Percentiles rank a stretch among this genome's conserved stretches.
phyloP scores from a whole-genome alignment of 2,113 vertebrate species.

The Brachyhypopomus gauderio region DNA sequence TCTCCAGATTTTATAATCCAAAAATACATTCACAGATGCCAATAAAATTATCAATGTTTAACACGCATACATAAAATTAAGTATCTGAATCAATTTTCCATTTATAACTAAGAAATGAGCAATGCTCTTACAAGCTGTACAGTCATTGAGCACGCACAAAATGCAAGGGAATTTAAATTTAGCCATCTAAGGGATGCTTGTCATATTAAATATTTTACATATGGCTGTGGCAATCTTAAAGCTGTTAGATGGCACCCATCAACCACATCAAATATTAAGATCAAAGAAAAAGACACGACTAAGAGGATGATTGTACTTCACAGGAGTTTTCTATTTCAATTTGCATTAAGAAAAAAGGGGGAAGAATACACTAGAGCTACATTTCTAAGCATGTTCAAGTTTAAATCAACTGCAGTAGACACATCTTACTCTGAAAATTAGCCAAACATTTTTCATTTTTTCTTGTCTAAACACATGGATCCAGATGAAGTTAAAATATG shows the following conservation, averaged over 20 bases:
- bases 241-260: conserved; percentile 58
- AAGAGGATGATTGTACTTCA: conserved; percentile 75
- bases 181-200: conserved; percentile 45
- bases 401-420: neutral
- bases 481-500: neutral
- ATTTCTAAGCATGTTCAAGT: conserved; percentile 16
- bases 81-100: conserved; percentile 52
- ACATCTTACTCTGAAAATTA: neutral
- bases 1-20: no score
- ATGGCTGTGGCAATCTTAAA: conserved; percentile 30
- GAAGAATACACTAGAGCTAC: conserved; percentile 45
- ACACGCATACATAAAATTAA: neutral
- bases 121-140: conserved; percentile 52
- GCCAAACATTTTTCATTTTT: neutral
- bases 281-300: conserved; percentile 42
- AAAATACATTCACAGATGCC: no score
- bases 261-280: conserved; percentile 54
- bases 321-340: conserved; percentile 54
- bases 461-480: no score
- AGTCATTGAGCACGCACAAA: conserved; percentile 54
- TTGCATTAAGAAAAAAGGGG: neutral
- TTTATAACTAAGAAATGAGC: conserved; percentile 57
- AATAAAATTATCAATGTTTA: no score
- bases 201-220: conserved; percentile 23
- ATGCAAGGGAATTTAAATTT: conserved; percentile 43